phyloP scores from a whole-genome alignment of 2,797 vertebrate species.

The Psittacula echo region DNA sequence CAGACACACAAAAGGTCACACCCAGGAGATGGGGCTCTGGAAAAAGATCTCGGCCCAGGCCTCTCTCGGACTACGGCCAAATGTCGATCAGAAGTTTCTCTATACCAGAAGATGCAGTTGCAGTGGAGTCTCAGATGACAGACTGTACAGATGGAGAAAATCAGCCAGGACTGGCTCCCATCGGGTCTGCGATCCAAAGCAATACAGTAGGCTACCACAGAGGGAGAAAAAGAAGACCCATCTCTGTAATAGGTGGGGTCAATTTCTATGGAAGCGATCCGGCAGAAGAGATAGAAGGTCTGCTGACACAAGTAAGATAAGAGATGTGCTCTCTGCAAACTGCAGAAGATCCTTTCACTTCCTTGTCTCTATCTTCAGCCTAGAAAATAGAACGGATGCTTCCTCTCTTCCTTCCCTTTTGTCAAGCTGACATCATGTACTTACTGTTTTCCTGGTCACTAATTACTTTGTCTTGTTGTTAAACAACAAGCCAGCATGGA shows the following conservation, averaged over 20 bases:
- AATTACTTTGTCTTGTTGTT: conserved; percentile 55
- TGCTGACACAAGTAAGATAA: conserved; percentile 90
- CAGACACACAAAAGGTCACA: conserved; percentile 73
- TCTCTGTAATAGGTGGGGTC: conserved; percentile 89
- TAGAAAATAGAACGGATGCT: conserved; percentile 64
- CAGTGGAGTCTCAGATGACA: conserved; percentile 61
- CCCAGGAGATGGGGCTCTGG: conserved; percentile 80
- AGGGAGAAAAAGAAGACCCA: conserved; percentile 83
- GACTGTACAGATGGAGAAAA: conserved; percentile 44
- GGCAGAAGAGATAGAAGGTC: conserved; percentile 82
- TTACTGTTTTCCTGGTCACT: conserved; percentile 66
- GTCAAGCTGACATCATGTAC: not conserved
- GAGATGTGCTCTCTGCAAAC: conserved; percentile 56
- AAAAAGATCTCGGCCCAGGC: conserved; percentile 84
- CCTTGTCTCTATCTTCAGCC: conserved; percentile 61
- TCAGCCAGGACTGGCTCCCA: not conserved
- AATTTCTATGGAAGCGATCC: conserved; percentile 81
- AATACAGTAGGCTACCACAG: conserved; percentile 56
- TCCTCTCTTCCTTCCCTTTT: conserved; percentile 65
- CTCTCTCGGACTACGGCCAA: conserved; percentile 93
- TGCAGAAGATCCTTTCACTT: conserved; percentile 54
- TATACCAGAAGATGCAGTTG: conserved; percentile 88
- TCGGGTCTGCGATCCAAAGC: not conserved
- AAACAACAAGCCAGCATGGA: conserved; percentile 34
- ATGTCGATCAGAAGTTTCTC: conserved; percentile 83